Conservation (phyloP, 2,797 vertebrate genomes). For the Ciconia nigra region DNA sequence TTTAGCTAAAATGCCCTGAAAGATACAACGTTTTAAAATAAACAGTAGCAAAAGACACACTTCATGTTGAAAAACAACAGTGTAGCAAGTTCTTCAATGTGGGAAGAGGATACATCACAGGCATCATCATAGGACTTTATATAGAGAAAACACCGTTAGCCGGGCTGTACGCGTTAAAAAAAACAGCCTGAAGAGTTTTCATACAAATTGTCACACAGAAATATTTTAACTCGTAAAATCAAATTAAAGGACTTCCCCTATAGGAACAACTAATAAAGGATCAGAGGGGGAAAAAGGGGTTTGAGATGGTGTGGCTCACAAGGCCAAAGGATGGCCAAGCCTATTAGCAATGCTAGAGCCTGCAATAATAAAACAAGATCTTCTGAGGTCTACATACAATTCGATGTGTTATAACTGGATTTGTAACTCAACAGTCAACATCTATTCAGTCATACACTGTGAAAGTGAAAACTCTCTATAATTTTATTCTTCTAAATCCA, state of each 20-base stretch:
- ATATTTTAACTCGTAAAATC: not conserved
- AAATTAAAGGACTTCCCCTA: not conserved
- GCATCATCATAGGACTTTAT: not conserved
- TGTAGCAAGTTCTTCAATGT: not conserved
- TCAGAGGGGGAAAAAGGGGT: not conserved
- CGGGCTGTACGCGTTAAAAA: not conserved
- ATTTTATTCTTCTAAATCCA: conserved; percentile 53
- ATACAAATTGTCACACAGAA: not conserved
- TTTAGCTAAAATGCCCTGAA: not conserved
- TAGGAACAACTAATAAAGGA: not conserved
- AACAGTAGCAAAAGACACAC: not conserved
- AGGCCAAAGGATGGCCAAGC: not conserved
- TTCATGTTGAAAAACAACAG: not conserved
- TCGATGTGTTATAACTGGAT: conserved; percentile 36
- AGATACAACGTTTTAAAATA: not conserved
- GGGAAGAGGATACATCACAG: not conserved
- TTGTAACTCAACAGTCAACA: conserved; percentile 59
- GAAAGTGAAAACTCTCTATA: conserved; percentile 25
- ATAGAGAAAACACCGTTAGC: not conserved
- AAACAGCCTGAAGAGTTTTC: not conserved
- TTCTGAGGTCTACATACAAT: conserved; percentile 49
- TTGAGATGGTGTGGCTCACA: not conserved
- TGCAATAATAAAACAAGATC: conserved; percentile 55
- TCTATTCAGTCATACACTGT: conserved; percentile 43
- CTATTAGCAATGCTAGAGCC: not conserved